Base-by-base conservation (phyloP, 2,888 invertebrate genomes). In the Gerris lacustris region DNA sequence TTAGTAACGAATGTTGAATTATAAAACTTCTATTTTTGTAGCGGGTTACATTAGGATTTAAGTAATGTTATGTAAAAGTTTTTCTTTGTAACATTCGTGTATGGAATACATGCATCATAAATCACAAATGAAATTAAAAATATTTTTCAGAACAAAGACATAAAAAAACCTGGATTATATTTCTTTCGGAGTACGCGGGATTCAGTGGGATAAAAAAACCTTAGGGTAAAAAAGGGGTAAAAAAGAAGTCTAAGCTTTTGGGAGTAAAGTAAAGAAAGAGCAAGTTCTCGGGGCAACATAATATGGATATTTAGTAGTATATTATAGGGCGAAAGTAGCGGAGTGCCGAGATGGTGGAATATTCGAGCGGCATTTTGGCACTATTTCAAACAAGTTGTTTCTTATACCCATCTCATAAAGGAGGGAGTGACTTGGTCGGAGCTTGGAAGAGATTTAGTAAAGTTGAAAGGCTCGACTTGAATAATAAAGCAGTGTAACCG, bases 231-330 rank as follows among this genome's bases (percentile, higher is more conserved):
- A 55, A 55, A 55, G 55, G 11, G 15, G 15, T 15, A 55, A 55
- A 55, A 15, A 55, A 55, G 55, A 11, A 55, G 15, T 15, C 15
- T 55, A 15, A 11, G 55, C 15, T 15, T 55, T 31, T 31, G 31
- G 31, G 31, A 31, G 31, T 31, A 31, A 31, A 31, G 31, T 31
- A 31, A 31, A 31, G 31, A 31, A 31, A 31, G 31, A 31, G 31
- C 31, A 31, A 31, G 31, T 31, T 31, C 31, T 55, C 9, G 55
- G 15, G 55, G 55, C 55, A 55, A 55, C 55, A 55, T 55, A 55
- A 55, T 55, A 55, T 55, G 55, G 55, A 55, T 55, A 55, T 55
- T 55, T 55, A 55, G 55, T 55, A 55, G 55, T 55, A 55, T 55
- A 55, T 55, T 55, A 55, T 55, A 55, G 15, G 11, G 11, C 55